Conservation (phyloP, 2,888 invertebrate genomes). For the Zhuqinia jingwanae region DNA sequence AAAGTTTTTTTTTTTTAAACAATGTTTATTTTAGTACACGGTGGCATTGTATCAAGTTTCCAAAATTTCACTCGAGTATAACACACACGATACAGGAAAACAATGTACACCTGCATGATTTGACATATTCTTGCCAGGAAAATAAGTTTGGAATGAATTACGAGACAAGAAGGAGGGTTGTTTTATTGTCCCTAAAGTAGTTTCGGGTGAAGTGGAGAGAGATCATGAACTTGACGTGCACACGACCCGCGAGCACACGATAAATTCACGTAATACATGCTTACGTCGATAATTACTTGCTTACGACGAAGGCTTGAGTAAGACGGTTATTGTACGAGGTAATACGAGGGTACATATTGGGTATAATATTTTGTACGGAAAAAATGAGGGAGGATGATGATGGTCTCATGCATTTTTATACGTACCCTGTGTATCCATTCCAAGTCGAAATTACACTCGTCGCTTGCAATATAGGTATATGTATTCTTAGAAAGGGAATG, state of each 20-base stretch:
- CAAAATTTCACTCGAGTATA: too few species aligned
- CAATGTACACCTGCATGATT: neutral
- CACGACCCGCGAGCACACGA: conserved; percentile 33
- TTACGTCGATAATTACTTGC: conserved; percentile 19
- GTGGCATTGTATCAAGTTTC: too few species aligned
- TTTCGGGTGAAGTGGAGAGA: conserved; percentile 5
- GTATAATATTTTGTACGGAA: neutral
- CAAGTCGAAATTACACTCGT: too few species aligned
- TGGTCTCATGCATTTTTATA: neutral
- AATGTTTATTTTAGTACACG: too few species aligned
- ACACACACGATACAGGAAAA: neutral
- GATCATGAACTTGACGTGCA: conserved; percentile 29
- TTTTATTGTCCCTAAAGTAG: neutral
- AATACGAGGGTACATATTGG: neutral
- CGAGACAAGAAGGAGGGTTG: conserved; percentile 9
- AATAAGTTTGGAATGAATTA: conserved; percentile 11
- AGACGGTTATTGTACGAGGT: neutral
- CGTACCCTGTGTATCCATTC: too few species aligned
- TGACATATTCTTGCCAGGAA: conserved; percentile 25
- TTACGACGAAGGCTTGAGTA: neutral
- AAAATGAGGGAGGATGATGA: neutral
- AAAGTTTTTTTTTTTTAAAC: too few species aligned
- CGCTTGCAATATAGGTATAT: too few species aligned
- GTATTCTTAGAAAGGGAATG: too few species aligned
- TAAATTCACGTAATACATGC: conserved; percentile 19